Evolutionary conservation across 2,797 vertebrate genomes (phyloP), one percentile per base, ranked within the genome.

Genomic region (Urocyon cinereoargenteus): DNA sequence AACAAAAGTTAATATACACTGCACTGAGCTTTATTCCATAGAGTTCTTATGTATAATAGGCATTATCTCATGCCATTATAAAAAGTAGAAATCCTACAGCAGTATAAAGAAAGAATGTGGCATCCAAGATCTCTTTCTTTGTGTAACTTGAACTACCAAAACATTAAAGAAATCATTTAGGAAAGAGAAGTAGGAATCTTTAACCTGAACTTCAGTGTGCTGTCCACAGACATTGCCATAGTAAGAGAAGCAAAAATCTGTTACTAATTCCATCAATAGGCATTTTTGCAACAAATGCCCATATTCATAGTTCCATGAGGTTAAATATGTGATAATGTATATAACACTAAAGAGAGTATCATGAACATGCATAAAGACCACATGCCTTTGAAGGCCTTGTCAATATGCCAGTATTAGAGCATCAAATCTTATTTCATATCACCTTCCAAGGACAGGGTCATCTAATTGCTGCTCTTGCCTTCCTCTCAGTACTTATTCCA

Each of bases 191-290:
- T 28, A 86, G 49, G 28, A 6, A 14, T 59, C 40, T 87, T 92
- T 92, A 64, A 72, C 10, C 86, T 90, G 40, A 85, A 96, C 77
- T 86, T 96, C 31, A 90, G 36, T 64, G 26, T 85, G 26, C 31
- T 90, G 55, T 87, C 24, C 85, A 84, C 9, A 95, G 51, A 92
- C 21, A 87, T 51, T 92, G 11, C 12, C 45, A 87, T 86, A 81
- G 72, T 84, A 95, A 90, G 22, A 96, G 22, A 49, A 91, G 21
- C 28, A 94, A 95, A 93, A 86, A 91, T 31, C n/a, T 45, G 57
- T 75, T 86, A 91, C 49, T 66, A 59, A 93, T 62, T 87, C 19
- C 73, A 73, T 72, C 61, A 90, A 90, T n/a, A 66, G 87, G 70
- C 40, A 26, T 62, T 28, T 97, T n/a, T 77, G 85, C 45, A 91